Base-by-base conservation (phyloP, 1,140 invertebrate species). In the Meloidogyne chitwoodi region DNA sequence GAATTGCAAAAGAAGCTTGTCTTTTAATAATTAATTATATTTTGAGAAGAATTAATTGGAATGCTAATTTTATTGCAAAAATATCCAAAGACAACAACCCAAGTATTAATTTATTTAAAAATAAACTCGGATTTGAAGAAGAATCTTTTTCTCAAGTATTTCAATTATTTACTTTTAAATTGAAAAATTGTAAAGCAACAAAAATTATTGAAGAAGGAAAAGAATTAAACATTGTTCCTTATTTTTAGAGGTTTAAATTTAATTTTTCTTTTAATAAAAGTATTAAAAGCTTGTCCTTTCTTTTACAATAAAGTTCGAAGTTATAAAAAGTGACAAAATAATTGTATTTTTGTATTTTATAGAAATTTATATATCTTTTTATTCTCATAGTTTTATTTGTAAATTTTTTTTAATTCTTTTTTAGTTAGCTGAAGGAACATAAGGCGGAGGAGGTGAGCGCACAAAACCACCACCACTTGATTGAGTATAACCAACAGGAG, bases 41-140 rank as follows among this genome's bases (percentile, higher is more conserved):
- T 22, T 26, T 74, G 19, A 29, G 31, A 24, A 27, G 61, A 11
- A 31, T 79, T 27, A 29, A 27, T 26, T 63, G 19, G 10, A 14
- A 26, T 14, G 8, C 61, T 31, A 1, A n/a, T 75, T 78, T 78
- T 64, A 16, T 78, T n/a, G 77, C 68, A 26, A 78, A 78, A 71
- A 78, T 78, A 16, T 16, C n/a, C 24, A 27, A 24, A n/a, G 34
- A 62, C 56, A 78, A 78, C 44, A n/a, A 64, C 0, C 31, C 65
- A 12, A 79, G 76, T 24, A 34, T 80, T 29, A 19, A 29, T 61
- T 61, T 80, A 19, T 78, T 78, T 19, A 61, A 64, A 26, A 34
- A 74, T 31, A 62, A 44, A 26, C 26, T 75, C 5, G 41, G 24
- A 12, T 75, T 75, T 31, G 27, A 24, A 14, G 31, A 73, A 5